Evolutionary conservation across 2,888 invertebrate genomes (phyloP), one percentile per base, ranked within the genome.

Genomic region (Emmelina monodactyla): DNA sequence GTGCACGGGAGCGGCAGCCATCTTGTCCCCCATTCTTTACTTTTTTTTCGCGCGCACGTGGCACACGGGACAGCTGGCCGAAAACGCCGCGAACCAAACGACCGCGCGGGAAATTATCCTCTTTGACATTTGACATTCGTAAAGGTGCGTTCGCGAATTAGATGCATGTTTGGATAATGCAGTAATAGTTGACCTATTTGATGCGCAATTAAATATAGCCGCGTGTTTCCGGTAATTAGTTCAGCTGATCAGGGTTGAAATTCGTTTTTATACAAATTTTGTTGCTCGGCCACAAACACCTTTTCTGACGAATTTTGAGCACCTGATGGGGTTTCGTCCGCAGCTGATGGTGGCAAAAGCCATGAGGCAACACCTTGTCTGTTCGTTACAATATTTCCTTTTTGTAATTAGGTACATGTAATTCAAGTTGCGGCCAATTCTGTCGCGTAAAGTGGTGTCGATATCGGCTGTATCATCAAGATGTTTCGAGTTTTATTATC

Each of bases 21-120:
- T 72, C 70, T 73, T 71, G 64, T 58, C 64, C 64, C 54, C 61
- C 54, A 49, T 62, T 54, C 59, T 64, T 67, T 57, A 53, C 69
- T 71, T n/a, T n/a, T 67, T 71, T 72, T 68, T 58, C 52, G 51
- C 56, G 59, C 61, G 69, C 78, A 76, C 78, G 78, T 76, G 76
- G 62, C 72, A 29, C 4, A 50, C 43, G 61, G 63, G 70, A 73
- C 78, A 76, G 78, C 72, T 75, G 78, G 78, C 57, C 55, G 54
- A 54, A 53, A 58, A 54, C 54, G 62, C 56, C 54, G 55, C 47
- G 45, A 50, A 13, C 6, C 13, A 10, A 14, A 30, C 13, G 14
- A 11, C n/a, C 6, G 11, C 7, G 13, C 7, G 13, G 14, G 30
- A 53, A 51, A 55, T 60, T 65, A 60, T 64, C n/a, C n/a, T 45